phyloP scores from a whole-genome alignment of 2,797 vertebrate genomes.

The Mycteria americana region DNA sequence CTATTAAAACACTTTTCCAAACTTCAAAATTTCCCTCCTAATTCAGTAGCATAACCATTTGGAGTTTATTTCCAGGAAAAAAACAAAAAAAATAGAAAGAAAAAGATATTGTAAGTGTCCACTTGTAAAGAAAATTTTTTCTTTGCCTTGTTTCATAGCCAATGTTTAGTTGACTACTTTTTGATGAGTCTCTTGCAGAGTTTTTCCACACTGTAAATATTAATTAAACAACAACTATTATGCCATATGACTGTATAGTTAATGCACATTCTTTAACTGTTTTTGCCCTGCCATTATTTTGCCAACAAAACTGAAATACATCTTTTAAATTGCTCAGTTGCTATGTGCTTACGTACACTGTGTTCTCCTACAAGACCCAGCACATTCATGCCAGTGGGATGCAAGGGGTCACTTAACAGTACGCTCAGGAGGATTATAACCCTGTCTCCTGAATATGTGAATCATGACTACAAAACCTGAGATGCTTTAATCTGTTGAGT shows the following conservation, averaged over 20 bases:
- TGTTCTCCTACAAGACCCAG: not conserved
- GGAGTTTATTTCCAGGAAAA: not conserved
- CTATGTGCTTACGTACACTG: not conserved
- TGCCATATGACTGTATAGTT: not conserved
- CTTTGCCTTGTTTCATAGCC: not conserved
- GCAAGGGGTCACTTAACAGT: not conserved
- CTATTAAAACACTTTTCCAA: not conserved
- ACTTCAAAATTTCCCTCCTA: not conserved
- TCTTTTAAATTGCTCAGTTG: not conserved
- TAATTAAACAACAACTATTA: not conserved
- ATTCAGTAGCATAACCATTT: not conserved
- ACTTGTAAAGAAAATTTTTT: not conserved
- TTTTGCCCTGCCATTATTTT: not conserved
- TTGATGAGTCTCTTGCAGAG: not conserved
- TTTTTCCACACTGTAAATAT: not conserved
- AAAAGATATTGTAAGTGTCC: not conserved
- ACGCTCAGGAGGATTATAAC: not conserved
- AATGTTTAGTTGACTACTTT: not conserved
- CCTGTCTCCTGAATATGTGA: not conserved
- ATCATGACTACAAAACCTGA: not conserved
- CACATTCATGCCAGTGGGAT: not conserved
- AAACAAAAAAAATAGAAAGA: not conserved
- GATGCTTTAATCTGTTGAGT: not conserved
- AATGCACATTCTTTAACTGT: not conserved
- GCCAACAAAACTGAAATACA: not conserved